These are phyloP conservation scores for Achlya flavicornis DNA, from an alignment of 2,888 invertebrate species.

Conservation along the genomic window DNA sequence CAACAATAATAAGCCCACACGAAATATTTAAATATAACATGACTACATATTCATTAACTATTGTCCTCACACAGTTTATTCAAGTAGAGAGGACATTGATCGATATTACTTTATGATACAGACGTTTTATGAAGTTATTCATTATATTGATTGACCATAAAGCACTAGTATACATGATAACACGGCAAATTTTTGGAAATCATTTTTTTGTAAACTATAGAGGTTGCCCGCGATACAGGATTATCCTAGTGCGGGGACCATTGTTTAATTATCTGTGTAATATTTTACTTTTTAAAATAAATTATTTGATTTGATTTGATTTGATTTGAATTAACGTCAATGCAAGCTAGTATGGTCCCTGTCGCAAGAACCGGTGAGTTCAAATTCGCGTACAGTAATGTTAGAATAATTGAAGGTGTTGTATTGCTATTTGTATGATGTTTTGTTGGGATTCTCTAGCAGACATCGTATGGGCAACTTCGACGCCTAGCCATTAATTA, in stretches of 20 bases:
- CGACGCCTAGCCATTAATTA: neutral
- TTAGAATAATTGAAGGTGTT: slow-evolving; percentile 1
- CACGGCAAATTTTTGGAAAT: neutral
- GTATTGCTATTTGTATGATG: neutral
- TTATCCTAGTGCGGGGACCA: too few species aligned
- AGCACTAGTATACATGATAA: slow-evolving; percentile 5
- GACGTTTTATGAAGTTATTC: slow-evolving; percentile 6
- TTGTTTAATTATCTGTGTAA: too few species aligned
- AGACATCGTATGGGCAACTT: neutral
- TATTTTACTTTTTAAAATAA: too few species aligned
- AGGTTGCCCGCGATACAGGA: too few species aligned
- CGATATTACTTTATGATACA: neutral
- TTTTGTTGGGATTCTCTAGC: slow-evolving; percentile 6
- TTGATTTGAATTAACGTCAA: neutral
- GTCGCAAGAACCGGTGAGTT: neutral
- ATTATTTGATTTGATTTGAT: too few species aligned
- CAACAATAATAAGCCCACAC: neutral
- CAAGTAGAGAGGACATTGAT: too few species aligned
- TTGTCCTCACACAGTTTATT: neutral
- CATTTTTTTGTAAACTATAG: too few species aligned
- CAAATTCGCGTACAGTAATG: neutral
- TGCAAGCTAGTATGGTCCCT: neutral
- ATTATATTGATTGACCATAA: slow-evolving; percentile 9
- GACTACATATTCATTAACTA: neutral
- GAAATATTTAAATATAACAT: neutral